A percentile compares a stretch with the other conserved stretches of the same genome.
phyloP scores from a whole-genome alignment of 2,888 invertebrate species.

The Magallana nippona region DNA sequence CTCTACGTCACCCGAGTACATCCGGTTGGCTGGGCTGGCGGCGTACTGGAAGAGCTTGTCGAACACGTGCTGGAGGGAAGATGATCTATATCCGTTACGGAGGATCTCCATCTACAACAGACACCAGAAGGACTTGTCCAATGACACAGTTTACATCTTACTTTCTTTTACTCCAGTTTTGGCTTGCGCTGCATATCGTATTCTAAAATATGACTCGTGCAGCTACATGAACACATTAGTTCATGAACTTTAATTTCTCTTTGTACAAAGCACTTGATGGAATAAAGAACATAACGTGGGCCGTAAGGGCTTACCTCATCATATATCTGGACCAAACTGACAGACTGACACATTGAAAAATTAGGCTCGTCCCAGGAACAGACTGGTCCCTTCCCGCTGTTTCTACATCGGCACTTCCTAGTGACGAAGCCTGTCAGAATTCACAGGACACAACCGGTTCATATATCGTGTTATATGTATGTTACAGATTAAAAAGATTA shows the following conservation, averaged over 20 bases:
- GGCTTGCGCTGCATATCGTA: no score
- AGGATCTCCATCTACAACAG: constrained; percentile 61
- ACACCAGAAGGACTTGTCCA: background rate
- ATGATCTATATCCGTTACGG: constrained; percentile 66
- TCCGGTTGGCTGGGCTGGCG: constrained; percentile 51
- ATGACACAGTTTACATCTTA: no score
- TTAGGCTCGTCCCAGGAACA: constrained; percentile 65
- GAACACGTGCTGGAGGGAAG: constrained; percentile 58
- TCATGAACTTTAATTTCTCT: no score
- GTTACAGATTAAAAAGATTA: no score
- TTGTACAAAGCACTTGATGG: no score
- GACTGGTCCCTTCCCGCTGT: background rate
- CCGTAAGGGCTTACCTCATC: constrained; percentile 57
- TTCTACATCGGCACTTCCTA: constrained; percentile 61
- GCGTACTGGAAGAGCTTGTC: constrained; percentile 58
- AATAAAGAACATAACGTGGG: no score
- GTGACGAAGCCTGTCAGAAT: constrained; percentile 60
- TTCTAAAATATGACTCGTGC: no score
- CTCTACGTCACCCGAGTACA: constrained; percentile 70
- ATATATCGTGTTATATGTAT: no score
- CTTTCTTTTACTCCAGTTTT: no score
- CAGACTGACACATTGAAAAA: constrained; percentile 69
- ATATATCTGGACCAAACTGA: constrained; percentile 60
- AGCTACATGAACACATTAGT: no score
- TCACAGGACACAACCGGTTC: background rate